A percentile compares a stretch with the other conserved stretches of the same genome.
phyloP scores from a whole-genome alignment of 2,888 invertebrate species.

The Cataglyphis livida region DNA sequence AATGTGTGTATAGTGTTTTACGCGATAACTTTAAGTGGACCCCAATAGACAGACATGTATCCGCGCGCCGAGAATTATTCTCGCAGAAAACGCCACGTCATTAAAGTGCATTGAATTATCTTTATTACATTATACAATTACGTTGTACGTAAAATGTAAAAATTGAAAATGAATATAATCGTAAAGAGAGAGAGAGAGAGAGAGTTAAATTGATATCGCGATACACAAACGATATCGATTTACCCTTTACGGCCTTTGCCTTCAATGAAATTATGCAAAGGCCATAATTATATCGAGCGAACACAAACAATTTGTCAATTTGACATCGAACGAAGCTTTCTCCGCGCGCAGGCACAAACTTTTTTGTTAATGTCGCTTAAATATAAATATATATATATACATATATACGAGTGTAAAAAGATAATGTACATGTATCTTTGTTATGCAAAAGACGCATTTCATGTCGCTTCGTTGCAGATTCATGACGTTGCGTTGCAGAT shows the following conservation, averaged over 20 bases:
- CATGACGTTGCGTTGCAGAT: conserved; percentile 65
- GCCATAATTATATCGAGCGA: background rate
- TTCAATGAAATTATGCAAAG: background rate
- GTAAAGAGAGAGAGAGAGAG: background rate
- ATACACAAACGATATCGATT: background rate
- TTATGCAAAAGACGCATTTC: conserved; percentile 78
- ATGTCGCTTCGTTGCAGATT: conserved; percentile 42
- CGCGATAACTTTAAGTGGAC: conserved; percentile 82
- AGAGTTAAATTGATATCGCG: background rate
- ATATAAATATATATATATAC: conserved; percentile 67
- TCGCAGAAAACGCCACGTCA: background rate
- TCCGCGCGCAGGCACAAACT: conserved; percentile 71
- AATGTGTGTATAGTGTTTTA: conserved; percentile 58
- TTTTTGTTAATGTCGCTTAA: conserved; percentile 64
- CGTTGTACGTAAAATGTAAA: background rate
- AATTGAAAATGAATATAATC: background rate
- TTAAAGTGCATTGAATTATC: background rate
- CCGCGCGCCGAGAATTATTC: conserved; percentile 70
- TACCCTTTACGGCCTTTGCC: background rate
- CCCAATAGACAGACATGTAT: conserved; percentile 81
- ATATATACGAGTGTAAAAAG: conserved; percentile 77
- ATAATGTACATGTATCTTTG: conserved; percentile 73
- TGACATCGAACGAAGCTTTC: conserved; percentile 42
- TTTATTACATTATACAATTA: background rate
- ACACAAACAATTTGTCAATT: conserved; percentile 38